Conservation (phyloP, 64 coral and sea anemone genomes). For the Montipora cactus region DNA sequence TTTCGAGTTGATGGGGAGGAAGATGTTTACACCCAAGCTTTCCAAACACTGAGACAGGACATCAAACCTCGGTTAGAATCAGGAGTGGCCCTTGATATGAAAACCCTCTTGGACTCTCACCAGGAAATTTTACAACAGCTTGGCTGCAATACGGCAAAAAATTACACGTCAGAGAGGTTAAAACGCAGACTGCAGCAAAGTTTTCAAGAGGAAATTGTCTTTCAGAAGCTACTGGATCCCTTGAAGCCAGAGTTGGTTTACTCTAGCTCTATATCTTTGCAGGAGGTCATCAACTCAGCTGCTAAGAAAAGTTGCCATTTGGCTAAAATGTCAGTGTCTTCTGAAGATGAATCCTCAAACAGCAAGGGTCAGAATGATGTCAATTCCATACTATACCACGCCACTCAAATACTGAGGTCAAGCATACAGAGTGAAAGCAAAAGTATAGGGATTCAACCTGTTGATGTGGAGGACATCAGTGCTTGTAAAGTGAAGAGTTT, state of each 20-base stretch:
- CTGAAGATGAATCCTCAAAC: background rate
- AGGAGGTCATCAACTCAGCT: conserved; percentile 34
- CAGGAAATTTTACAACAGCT: conserved; percentile 30
- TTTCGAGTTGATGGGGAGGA: background rate
- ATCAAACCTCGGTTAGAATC: conserved; percentile 29
- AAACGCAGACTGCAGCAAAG: conserved; percentile 42
- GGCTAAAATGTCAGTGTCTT: conserved; percentile 4
- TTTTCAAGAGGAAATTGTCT: conserved; percentile 40
- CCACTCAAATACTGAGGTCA: conserved; percentile 3
- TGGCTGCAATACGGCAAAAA: conserved; percentile 1
- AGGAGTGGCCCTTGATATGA: conserved; percentile 17
- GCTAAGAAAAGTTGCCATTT: background rate
- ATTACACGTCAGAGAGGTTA: conserved; percentile 15
- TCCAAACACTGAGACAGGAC: background rate
- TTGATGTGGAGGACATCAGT: conserved; percentile 47
- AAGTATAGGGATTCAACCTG: conserved; percentile 33
- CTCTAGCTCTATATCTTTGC: conserved; percentile 30
- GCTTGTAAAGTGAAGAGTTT: conserved; percentile 4
- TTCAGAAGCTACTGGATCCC: conserved; percentile 44
- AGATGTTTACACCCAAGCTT: conserved; percentile 41
- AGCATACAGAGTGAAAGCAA: conserved; percentile 28
- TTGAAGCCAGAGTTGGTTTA: conserved; percentile 48
- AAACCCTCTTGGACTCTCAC: conserved; percentile 36
- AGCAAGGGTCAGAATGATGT: conserved; percentile 7
- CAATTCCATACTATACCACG: conserved; percentile 17